Base-by-base conservation (phyloP, 2,888 invertebrate species). In the Spilarctia lutea region DNA sequence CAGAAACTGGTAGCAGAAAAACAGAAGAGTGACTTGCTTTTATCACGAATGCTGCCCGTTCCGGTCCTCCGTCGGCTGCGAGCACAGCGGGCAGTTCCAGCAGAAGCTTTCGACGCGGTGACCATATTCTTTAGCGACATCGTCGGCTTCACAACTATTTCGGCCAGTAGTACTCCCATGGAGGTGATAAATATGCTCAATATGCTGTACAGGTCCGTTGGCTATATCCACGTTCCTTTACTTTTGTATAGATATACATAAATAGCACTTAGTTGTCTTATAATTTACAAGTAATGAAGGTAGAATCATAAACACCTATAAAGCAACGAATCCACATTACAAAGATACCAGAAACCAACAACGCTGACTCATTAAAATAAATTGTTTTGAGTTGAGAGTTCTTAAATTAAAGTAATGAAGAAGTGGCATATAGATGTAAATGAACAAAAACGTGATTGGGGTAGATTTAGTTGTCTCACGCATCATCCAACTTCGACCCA, bases 41-140 rank as follows among this genome's bases (percentile, higher is more conserved):
- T 97, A 2, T 95, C 96, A 0, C 92, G 96, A 78, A 97, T 97
- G 97, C 91, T 97, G 70, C 97, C 97, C 0, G 84, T 94, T 20
- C 94, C 96, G 0, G 97, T 97, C 6, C 90, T 96, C 18, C 89
- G 92, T 72, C 92, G 96, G 73, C 89, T 97, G n/a, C 91, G 96
- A 13, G 96, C 96, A 0, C 96, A 96, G 83, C 91, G 93, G 68
- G 92, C 96, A 30, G 97, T 97, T 0, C 96, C 96, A 0, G 97
- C 97, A 0, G 97, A 97, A 87, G 95, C 96, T 1, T 97, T 97
- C 85, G 97, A 97, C 74, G 96, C 96, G 0, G 97, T 97, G 68
- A 97, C 97, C 2, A 97, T 97, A 76, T 97, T 97, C 94, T 97
- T 97, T 91, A 97, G 97, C 76, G 97, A 97, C 80, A 97, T 97